These are phyloP conservation scores for Chloroclystis v-ata DNA, from an alignment of 2,888 invertebrate genomes.

Conservation along the genomic window DNA sequence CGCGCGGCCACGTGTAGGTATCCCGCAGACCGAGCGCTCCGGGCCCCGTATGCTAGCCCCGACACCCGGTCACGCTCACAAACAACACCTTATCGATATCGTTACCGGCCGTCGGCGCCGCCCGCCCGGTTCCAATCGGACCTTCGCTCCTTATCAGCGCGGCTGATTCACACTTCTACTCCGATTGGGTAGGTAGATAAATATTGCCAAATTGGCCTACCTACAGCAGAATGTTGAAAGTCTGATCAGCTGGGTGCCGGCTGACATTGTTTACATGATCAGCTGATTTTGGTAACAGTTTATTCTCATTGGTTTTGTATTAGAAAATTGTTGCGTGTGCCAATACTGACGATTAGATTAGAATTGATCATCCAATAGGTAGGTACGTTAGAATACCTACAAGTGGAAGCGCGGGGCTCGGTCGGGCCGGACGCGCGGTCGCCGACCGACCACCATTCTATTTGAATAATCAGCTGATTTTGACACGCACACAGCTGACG, in stretches of 20 bases:
- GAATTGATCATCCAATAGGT: background rate
- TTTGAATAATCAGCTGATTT: constrained; percentile 80
- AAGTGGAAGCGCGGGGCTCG: constrained; percentile 20
- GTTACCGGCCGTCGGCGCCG: background rate
- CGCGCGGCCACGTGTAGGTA: constrained; percentile 67
- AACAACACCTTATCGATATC: constrained; percentile 10
- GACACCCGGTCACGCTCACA: constrained; percentile 26
- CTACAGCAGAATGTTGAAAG: background rate
- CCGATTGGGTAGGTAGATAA: background rate
- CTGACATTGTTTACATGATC: constrained; percentile 70
- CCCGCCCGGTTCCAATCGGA: constrained; percentile 7
- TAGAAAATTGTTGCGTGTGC: background rate
- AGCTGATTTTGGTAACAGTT: constrained; percentile 61
- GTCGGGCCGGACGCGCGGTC: constrained; percentile 39
- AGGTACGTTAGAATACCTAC: constrained; percentile 14
- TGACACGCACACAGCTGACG: constrained; percentile 76
- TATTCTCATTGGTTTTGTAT: constrained; percentile 48
- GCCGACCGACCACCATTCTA: constrained; percentile 68
- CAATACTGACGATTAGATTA: background rate
- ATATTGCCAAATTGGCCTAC: background rate
- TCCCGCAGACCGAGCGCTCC: constrained; percentile 29
- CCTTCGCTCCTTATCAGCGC: background rate
- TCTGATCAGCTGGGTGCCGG: constrained; percentile 22
- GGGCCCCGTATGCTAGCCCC: constrained; percentile 58
- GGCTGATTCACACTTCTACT: constrained; percentile 1